Percentiles rank a stretch among this genome's conserved stretches.
Conservation (phyloP, 2,113 vertebrate species). For the Coptodon rendalli region DNA sequence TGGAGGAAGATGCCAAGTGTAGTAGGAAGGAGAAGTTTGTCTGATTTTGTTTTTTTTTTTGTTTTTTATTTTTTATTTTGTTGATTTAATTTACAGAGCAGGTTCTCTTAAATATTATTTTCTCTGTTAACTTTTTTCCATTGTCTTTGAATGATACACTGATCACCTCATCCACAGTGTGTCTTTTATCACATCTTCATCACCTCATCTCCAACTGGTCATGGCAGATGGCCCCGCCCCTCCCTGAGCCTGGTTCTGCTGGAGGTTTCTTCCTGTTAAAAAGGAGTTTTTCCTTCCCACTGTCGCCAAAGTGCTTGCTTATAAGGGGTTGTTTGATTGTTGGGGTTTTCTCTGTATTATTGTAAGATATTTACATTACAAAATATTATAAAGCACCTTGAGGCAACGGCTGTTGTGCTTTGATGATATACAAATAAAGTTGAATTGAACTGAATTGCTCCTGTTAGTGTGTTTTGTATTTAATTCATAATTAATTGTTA, state of each 20-base stretch:
- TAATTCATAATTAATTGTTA: fast-evolving
- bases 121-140: fast-evolving
- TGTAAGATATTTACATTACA: background rate
- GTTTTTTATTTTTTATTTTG: fast-evolving
- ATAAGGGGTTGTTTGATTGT: background rate
- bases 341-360: background rate
- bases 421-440: fast-evolving
- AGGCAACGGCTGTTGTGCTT: background rate
- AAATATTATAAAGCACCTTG: fast-evolving
- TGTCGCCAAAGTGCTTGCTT: fast-evolving
- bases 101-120: background rate
- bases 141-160: background rate
- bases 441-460: background rate
- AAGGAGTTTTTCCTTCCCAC: fast-evolving
- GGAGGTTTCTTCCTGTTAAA: background rate
- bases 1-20: background rate
- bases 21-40: fast-evolving
- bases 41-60: fast-evolving
- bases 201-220: background rate
- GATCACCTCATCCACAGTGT: fast-evolving
- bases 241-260: fast-evolving
- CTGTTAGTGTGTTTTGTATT: fast-evolving
- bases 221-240: fast-evolving
- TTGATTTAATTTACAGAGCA: background rate
- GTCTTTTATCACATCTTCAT: background rate